Evolutionary conservation across 2,888 invertebrate species (phyloP).

Genomic region (Hyles lineata): DNA sequence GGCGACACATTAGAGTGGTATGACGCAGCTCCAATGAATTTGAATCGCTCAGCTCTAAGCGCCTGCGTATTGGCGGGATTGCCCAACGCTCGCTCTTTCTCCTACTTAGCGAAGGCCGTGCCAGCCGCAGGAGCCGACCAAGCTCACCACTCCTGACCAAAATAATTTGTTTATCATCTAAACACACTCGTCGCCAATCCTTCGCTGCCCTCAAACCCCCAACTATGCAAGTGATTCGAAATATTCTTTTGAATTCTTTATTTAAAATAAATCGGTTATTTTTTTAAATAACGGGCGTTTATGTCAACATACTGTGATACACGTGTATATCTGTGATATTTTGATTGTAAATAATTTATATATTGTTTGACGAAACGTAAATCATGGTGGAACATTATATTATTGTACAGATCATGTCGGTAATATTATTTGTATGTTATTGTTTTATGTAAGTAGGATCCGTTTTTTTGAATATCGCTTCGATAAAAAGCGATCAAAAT

Average conservation of each 20-base stretch:
- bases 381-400: constrained; percentile 68
- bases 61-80: constrained; percentile 91
- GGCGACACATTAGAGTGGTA: constrained; percentile 87
- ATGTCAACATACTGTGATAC: constrained; percentile 41
- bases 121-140: constrained; percentile 80
- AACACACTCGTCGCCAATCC: constrained; percentile 36
- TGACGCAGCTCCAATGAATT: constrained; percentile 90
- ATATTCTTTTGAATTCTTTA: constrained; percentile 42
- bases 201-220: constrained; percentile 41
- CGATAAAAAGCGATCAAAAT: constrained; percentile 11
- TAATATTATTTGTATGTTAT: constrained; percentile 61
- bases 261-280: constrained; percentile 38
- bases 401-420: constrained; percentile 67
- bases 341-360: constrained; percentile 75
- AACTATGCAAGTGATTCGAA: constrained; percentile 33
- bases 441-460: constrained; percentile 51
- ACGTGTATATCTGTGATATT: constrained; percentile 67
- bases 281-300: constrained; percentile 38
- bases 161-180: background rate
- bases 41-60: constrained; percentile 92
- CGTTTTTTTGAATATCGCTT: constrained; percentile 10
- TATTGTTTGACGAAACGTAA: constrained; percentile 63
- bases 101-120: constrained; percentile 81
- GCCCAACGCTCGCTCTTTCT: constrained; percentile 88
- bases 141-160: constrained; percentile 62